Evolutionary conservation across 2,113 vertebrate species (phyloP).

Genomic region (Carassius auratus): DNA sequence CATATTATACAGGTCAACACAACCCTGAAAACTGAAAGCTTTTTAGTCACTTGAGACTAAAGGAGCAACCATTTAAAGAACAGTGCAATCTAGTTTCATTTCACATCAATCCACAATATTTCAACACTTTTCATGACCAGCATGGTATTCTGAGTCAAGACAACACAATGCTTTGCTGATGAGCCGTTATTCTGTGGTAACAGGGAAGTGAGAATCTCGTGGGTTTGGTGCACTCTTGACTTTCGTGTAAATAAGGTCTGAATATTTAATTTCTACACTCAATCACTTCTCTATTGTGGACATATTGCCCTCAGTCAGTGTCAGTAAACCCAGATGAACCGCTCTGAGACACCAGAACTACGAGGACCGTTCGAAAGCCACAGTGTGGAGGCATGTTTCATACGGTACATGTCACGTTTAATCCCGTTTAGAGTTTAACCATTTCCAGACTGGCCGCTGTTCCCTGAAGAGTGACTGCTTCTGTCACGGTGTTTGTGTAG

Average conservation of each 20-base stretch:
- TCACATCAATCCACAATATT: neutral
- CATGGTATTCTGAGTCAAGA: neutral
- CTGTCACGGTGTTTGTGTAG: constrained; percentile 18
- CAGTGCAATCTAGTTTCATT: neutral
- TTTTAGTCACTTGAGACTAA: neutral
- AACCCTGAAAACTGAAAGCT: neutral
- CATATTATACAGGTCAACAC: neutral
- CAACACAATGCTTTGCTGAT: neutral
- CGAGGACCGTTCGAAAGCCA: neutral
- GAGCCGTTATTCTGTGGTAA: neutral
- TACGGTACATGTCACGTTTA: neutral
- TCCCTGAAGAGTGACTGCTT: neutral
- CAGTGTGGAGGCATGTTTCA: neutral
- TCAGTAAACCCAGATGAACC: constrained; percentile 16
- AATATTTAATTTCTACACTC: neutral
- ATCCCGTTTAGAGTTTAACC: neutral
- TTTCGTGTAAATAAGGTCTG: constrained; percentile 29
- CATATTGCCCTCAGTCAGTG: constrained; percentile 18
- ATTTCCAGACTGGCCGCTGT: neutral
- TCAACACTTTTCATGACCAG: neutral
- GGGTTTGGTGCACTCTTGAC: constrained; percentile 11
- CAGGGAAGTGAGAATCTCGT: neutral
- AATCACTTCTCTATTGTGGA: constrained; percentile 18
- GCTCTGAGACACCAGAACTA: neutral
- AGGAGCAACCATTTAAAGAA: neutral